Conservation (phyloP, 2,888 invertebrate genomes). For the Bombylius major region DNA sequence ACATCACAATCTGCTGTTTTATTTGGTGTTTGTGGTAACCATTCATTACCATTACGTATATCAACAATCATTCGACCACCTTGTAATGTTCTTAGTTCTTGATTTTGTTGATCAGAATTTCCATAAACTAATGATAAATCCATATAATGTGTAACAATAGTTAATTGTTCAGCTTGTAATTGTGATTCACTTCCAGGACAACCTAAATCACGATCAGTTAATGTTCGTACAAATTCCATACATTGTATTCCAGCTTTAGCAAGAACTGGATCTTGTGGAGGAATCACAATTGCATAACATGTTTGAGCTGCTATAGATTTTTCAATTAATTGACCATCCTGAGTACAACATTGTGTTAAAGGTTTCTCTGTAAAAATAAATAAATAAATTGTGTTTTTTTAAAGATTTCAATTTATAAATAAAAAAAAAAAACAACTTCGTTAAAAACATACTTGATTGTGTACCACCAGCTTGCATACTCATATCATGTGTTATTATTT, state of each 20-base stretch:
- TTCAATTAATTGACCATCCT: conserved; percentile 41
- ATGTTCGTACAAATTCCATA: conserved; percentile 50
- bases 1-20: conserved; percentile 56
- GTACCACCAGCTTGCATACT: conserved; percentile 41
- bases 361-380: conserved; percentile 41
- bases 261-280: conserved; percentile 43
- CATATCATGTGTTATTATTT: conserved; percentile 47
- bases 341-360: conserved; percentile 48
- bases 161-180: conserved; percentile 53
- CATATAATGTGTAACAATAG: conserved; percentile 35
- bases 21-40: conserved; percentile 58
- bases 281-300: conserved; percentile 41
- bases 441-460: conserved; percentile 54
- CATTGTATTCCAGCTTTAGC: conserved; percentile 41
- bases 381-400: neutral
- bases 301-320: conserved; percentile 34
- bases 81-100: conserved; percentile 49
- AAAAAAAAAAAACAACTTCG: neutral
- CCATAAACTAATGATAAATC: conserved; percentile 75
- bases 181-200: conserved; percentile 39
- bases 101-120: conserved; percentile 50
- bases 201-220: conserved; percentile 48
- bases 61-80: conserved; percentile 56
- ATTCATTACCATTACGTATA: conserved; percentile 51
- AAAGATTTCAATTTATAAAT: neutral